Evolutionary conservation across 2,113 vertebrate genomes (phyloP).

Genomic region (Toxotes jaculatrix): DNA sequence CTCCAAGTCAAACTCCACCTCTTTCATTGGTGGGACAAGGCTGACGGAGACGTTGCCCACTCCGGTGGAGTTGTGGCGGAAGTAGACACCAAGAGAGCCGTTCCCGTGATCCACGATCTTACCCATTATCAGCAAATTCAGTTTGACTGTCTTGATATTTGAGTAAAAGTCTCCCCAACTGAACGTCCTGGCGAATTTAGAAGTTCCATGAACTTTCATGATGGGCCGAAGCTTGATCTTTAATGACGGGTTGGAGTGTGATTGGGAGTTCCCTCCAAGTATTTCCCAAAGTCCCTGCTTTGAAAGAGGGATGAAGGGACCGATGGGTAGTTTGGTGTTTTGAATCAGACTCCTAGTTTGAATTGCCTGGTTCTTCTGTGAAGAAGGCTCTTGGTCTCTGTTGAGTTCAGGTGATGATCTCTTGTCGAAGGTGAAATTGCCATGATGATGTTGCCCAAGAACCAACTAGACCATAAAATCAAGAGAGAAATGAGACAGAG

Average conservation of each 20-base stretch:
- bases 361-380: constrained; percentile 48
- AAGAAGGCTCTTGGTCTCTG: constrained; percentile 17
- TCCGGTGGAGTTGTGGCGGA: constrained; percentile 92
- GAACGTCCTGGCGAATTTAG: constrained; percentile 87
- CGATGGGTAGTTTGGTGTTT: constrained; percentile 77
- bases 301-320: constrained; percentile 56
- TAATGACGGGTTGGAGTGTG: constrained; percentile 27
- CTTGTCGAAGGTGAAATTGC: constrained; percentile 30
- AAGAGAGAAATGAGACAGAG: not conserved
- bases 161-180: constrained; percentile 95
- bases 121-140: constrained; percentile 92
- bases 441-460: constrained; percentile 47
- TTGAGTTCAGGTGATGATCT: constrained; percentile 25
- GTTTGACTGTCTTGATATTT: constrained; percentile 93
- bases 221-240: constrained; percentile 57
- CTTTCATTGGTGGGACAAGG: constrained; percentile 89
- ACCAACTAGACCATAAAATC: constrained; percentile 53
- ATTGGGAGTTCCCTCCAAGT: constrained; percentile 16
- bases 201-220: constrained; percentile 51
- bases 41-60: constrained; percentile 93
- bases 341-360: constrained; percentile 47
- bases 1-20: constrained; percentile 90
- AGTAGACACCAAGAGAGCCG: constrained; percentile 91
- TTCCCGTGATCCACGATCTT: constrained; percentile 95
- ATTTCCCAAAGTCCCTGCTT: constrained; percentile 55